Evolutionary conservation across 2,113 vertebrate genomes (phyloP).

Genomic region (Zeus faber): DNA sequence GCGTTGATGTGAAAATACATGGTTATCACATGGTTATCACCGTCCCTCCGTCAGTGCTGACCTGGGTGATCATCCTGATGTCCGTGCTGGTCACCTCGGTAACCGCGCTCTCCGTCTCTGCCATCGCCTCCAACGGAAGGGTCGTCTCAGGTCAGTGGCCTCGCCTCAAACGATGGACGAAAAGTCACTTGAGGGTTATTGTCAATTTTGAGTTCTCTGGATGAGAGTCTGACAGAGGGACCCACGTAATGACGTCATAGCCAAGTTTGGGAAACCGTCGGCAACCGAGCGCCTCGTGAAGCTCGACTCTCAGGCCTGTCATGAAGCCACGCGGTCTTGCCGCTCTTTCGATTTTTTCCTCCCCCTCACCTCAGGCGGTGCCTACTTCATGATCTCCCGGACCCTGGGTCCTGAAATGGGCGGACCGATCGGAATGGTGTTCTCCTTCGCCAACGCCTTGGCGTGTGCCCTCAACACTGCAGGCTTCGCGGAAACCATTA

Average conservation of each 20-base stretch:
- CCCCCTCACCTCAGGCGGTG: constrained; percentile 50
- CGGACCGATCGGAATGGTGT: constrained; percentile 67
- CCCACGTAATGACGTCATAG: too few relatives aligned
- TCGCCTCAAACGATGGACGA: too few relatives aligned
- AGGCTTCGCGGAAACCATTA: constrained; percentile 72
- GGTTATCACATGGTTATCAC: too few relatives aligned
- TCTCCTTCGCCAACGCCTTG: constrained; percentile 71
- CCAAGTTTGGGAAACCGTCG: not conserved
- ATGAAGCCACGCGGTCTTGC: too few relatives aligned
- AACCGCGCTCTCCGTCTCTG: constrained; percentile 74
- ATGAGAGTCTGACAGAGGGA: too few relatives aligned
- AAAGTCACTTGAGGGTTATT: too few relatives aligned
- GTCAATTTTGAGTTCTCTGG: too few relatives aligned
- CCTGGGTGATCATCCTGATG: constrained; percentile 73
- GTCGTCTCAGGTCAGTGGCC: constrained; percentile 68
- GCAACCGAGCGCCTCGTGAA: too few relatives aligned
- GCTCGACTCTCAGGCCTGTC: too few relatives aligned
- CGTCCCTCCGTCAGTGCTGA: constrained; percentile 58
- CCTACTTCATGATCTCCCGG: constrained; percentile 74
- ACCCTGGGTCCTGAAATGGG: constrained; percentile 70
- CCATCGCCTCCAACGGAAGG: constrained; percentile 76
- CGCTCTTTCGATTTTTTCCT: too few relatives aligned
- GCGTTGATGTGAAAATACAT: too few relatives aligned
- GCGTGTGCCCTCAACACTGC: constrained; percentile 69
- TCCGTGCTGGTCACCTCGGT: constrained; percentile 68